Conservation (phyloP, 2,888 invertebrate genomes). For the Onchidella celtica region DNA sequence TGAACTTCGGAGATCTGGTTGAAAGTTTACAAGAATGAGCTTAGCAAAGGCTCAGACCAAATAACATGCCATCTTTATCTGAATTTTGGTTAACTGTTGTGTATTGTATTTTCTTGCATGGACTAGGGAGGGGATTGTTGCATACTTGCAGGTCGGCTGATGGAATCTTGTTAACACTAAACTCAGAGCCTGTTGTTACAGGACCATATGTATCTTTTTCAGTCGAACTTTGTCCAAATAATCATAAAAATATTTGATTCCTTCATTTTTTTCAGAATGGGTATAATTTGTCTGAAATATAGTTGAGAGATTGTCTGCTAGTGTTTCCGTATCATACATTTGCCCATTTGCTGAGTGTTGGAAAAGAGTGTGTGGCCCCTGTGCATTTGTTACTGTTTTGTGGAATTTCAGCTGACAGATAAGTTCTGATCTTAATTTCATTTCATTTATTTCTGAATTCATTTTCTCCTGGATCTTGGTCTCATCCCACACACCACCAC, state of each 20-base stretch:
- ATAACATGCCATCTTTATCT: no score
- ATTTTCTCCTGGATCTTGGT: not conserved
- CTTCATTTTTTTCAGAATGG: not conserved
- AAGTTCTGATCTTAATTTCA: not conserved
- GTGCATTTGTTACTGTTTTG: not conserved
- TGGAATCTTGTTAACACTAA: no score
- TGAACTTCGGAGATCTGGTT: conserved; percentile 67
- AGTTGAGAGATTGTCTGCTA: not conserved
- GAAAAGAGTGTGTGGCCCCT: not conserved
- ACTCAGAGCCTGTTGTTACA: no score
- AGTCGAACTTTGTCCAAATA: not conserved
- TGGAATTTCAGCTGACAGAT: not conserved
- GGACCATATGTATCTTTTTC: no score
- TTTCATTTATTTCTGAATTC: not conserved
- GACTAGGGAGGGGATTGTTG: no score
- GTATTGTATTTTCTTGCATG: no score
- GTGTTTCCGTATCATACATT: not conserved
- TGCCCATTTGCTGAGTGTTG: not conserved
- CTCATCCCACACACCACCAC: not conserved
- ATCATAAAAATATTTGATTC: not conserved
- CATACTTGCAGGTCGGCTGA: no score
- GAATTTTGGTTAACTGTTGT: no score
- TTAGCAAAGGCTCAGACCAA: no score
- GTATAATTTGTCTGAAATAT: not conserved
- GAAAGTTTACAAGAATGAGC: conserved; percentile 57